Conservation (phyloP, 2,797 vertebrate species). For the Sarcoramphus papa region DNA sequence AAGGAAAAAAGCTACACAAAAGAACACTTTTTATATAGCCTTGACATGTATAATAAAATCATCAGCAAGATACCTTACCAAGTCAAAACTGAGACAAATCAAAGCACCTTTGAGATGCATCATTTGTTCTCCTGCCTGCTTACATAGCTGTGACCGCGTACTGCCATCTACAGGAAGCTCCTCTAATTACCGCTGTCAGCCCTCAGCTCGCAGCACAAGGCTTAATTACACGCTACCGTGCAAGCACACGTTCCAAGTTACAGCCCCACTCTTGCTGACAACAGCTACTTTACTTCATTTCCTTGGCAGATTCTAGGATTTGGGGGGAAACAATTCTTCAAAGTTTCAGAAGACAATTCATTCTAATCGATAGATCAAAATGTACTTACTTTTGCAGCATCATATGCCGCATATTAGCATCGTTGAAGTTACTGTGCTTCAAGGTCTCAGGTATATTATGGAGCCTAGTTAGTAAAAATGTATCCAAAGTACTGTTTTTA, state of each 20-base stretch:
- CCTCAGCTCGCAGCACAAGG: fast-evolving
- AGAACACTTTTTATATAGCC: neutral
- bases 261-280: neutral
- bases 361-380: neutral
- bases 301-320: neutral
- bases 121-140: no score
- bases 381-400: fast-evolving
- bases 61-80: neutral
- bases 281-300: neutral
- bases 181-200: neutral
- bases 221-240: neutral
- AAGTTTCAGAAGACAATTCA: neutral
- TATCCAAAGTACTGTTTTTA: neutral
- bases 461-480: neutral
- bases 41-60: neutral
- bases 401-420: fast-evolving
- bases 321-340: neutral
- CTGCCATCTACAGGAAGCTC: conserved; percentile 43
- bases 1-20: neutral
- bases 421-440: fast-evolving
- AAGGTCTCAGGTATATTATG: neutral
- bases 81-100: neutral
- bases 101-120: neutral
- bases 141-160: neutral
- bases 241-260: neutral